phyloP scores from a whole-genome alignment of 2,888 invertebrate genomes.

The Idaea biselata region DNA sequence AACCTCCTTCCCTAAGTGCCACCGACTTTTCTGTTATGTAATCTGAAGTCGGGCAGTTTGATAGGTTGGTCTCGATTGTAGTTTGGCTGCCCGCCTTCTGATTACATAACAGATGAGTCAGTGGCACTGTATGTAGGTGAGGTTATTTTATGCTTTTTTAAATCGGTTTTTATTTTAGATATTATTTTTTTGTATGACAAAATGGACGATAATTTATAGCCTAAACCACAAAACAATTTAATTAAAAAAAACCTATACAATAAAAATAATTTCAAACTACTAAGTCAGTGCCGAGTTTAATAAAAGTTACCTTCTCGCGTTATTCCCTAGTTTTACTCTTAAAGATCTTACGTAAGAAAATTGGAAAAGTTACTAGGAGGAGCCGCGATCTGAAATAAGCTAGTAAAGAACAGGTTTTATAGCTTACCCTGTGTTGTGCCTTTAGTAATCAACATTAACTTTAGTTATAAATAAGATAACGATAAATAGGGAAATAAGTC shows the following conservation, averaged over 20 bases:
- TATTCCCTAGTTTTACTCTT: slow-evolving; percentile 27
- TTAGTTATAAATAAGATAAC: not conserved
- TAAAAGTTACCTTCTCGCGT: slow-evolving; percentile 16
- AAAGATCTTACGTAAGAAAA: slow-evolving; percentile 26
- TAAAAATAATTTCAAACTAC: not conserved
- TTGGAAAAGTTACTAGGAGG: slow-evolving; percentile 29
- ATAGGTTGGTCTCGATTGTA: too few relatives aligned
- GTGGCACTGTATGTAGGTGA: too few relatives aligned
- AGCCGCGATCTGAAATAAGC: slow-evolving; percentile 20
- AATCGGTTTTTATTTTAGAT: too few relatives aligned
- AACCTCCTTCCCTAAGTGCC: too few relatives aligned
- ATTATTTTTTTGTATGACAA: too few relatives aligned
- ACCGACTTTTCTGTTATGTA: too few relatives aligned
- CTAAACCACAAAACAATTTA: not conserved
- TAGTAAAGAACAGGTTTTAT: not conserved
- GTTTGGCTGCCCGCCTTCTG: too few relatives aligned
- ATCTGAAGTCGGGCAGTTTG: too few relatives aligned
- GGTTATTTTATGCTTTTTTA: too few relatives aligned
- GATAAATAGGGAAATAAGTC: not conserved
- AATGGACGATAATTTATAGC: too few relatives aligned
- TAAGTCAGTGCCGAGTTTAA: not conserved
- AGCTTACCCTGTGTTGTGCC: not conserved
- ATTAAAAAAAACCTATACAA: not conserved
- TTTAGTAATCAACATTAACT: not conserved
- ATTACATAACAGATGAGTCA: too few relatives aligned